A percentile compares a stretch with the other conserved stretches of the same genome.
Conservation (phyloP, 1,140 invertebrate species). For the Vollenhovia emeryi region DNA sequence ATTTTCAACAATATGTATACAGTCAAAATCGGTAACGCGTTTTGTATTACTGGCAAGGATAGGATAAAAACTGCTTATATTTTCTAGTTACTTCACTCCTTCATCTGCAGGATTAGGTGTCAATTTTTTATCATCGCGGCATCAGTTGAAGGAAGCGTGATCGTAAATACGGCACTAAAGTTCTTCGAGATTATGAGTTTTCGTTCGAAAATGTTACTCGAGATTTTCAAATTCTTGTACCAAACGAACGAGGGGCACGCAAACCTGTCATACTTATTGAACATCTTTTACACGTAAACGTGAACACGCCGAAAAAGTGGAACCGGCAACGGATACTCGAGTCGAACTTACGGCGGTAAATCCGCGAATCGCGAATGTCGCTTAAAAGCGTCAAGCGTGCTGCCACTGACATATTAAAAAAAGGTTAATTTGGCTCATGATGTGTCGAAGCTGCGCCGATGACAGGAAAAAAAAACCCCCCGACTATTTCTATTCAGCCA, state of each 20-base stretch:
- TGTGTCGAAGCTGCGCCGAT: conserved; percentile 45
- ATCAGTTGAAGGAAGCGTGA: neutral
- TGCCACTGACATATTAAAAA: conserved; percentile 41
- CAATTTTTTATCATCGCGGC: neutral
- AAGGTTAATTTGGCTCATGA: conserved; percentile 51
- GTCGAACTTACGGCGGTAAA: conserved; percentile 23
- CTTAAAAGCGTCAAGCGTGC: conserved; percentile 44
- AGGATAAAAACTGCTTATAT: conserved; percentile 30
- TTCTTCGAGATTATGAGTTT: neutral
- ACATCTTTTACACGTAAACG: neutral
- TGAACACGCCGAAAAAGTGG: conserved; percentile 3
- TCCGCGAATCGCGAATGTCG: conserved; percentile 14
- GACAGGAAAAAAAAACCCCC: conserved; percentile 50
- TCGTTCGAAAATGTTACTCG: neutral
- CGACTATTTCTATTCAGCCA: conserved; percentile 61
- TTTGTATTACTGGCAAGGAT: conserved; percentile 15
- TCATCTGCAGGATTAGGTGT: neutral
- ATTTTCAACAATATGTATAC: conserved; percentile 55
- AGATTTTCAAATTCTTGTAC: neutral
- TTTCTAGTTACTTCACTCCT: neutral
- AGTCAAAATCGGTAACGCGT: conserved; percentile 49
- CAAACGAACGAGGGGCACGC: neutral
- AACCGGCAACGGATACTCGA: conserved; percentile 23
- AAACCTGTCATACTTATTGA: neutral
- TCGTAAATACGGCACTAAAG: neutral